These are phyloP conservation scores for Cantharis rustica DNA, from an alignment of 2,888 invertebrate genomes.

Conservation along the genomic window DNA sequence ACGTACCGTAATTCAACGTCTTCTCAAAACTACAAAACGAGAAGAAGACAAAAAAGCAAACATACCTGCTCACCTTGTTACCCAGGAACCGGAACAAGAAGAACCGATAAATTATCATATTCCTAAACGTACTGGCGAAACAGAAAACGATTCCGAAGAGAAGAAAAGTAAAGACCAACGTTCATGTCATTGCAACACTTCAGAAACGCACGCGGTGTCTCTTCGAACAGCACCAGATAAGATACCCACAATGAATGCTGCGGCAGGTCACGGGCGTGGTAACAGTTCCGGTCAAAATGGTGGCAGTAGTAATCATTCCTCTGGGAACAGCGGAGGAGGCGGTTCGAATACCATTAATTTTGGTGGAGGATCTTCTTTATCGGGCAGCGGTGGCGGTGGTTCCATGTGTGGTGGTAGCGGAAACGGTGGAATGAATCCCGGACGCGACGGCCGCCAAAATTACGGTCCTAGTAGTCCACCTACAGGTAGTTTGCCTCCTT, in stretches of 20 bases:
- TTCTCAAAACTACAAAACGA: constrained; percentile 60
- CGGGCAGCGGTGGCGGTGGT: constrained; percentile 63
- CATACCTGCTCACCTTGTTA: constrained; percentile 43
- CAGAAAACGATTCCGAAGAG: constrained; percentile 71
- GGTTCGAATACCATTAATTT: constrained; percentile 53
- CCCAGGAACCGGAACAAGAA: constrained; percentile 74
- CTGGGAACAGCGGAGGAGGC: constrained; percentile 44
- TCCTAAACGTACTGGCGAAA: constrained; percentile 76
- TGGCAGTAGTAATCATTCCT: constrained; percentile 40
- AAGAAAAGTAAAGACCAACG: constrained; percentile 71
- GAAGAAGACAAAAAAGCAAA: constrained; percentile 43
- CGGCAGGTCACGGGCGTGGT: constrained; percentile 80
- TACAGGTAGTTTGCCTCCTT: constrained; percentile 85
- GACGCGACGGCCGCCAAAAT: constrained; percentile 81
- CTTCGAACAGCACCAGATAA: constrained; percentile 62
- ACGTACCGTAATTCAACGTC: constrained; percentile 83
- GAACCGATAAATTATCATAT: constrained; percentile 90
- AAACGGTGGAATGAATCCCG: constrained; percentile 71
- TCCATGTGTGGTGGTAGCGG: constrained; percentile 65
- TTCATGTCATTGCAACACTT: constrained; percentile 69
- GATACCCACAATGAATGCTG: constrained; percentile 71
- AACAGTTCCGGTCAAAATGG: constrained; percentile 61
- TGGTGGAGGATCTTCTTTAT: constrained; percentile 54
- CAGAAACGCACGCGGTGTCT: constrained; percentile 65
- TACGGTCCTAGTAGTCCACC: constrained; percentile 89